Base-by-base conservation (phyloP, 1,140 invertebrate genomes). In the Drosophila repleta region DNA sequence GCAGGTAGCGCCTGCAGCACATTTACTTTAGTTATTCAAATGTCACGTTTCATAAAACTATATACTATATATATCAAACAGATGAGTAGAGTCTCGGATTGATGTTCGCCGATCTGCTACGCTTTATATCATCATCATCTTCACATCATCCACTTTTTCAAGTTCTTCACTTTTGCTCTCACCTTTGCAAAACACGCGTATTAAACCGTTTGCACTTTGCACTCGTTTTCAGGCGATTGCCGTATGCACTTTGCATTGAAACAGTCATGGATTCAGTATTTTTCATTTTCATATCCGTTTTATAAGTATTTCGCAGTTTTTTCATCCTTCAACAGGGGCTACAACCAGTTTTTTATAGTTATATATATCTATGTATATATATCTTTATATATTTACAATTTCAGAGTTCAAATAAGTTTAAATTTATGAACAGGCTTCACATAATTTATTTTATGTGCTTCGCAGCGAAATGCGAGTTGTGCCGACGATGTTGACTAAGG, bases 141-240 rank as follows among this genome's bases (percentile, higher is more conserved):
- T 26, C 6, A 26, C 6, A 2, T 26, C 24, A 26, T 5, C 24
- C 24, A 26, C 6, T 5, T 26, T 6, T 26, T 26, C 24, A 26
- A 29, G 10, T 35, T 35, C 10, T 35, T 35, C 32, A 60, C 24
- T 8, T 1, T 15, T 37, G 20, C 13, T 5, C 76, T 87, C 56
- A 88, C 83, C 83, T 65, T 67, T 76, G 67, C 21, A 66, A 48
- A 48, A 21, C 39, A 18, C 24, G 43, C 3, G 57, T 62, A 58
- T 69, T 64, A 20, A 51, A 57, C 4, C 68, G 18, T 15, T 46
- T 55, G 26, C 29, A 51, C 13, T 56, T 69, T 51, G 35, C 63
- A 20, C 18, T 41, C 17, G 60, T 7, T 18, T 35, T 18, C 0
- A 24, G 45, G 3, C 48, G 48, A 37, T 64, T 57, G 24, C 15